These are phyloP conservation scores for Stercorarius parasiticus DNA, from an alignment of 2,113 vertebrate species.

Conservation along the genomic window DNA sequence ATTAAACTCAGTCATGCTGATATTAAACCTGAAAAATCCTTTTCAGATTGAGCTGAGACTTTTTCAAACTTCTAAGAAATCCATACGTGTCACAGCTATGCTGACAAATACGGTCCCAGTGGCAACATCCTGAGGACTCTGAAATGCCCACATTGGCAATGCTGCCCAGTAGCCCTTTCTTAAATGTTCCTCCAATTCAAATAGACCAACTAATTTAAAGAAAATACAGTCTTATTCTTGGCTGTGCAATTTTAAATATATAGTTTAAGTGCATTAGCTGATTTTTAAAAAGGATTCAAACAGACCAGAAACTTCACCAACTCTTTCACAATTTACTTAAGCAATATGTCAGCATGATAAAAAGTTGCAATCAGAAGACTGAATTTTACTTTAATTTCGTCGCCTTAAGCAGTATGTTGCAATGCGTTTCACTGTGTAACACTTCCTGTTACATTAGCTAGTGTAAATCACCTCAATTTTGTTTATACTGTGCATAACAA, in stretches of 20 bases:
- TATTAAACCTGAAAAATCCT: not conserved
- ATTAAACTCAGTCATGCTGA: not conserved
- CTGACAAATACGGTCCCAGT: not conserved
- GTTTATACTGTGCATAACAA: not conserved
- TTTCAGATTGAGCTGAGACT: not conserved
- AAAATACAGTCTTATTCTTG: not conserved
- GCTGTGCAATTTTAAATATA: not conserved
- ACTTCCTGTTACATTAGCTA: constrained; percentile 34
- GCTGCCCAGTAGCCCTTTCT: not conserved
- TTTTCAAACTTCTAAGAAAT: not conserved
- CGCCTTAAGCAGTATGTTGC: not conserved
- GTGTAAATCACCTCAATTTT: not conserved
- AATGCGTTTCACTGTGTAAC: not conserved
- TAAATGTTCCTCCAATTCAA: not conserved
- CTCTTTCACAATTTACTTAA: constrained; percentile 34
- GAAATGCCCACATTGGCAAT: not conserved
- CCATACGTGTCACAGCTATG: not conserved
- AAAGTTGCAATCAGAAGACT: not conserved
- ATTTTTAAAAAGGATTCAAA: not conserved
- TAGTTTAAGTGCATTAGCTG: not conserved
- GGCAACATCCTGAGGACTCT: not conserved
- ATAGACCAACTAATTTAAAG: not conserved
- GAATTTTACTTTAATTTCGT: not conserved
- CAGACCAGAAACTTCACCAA: not conserved
- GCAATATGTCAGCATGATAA: not conserved